Conservation (phyloP, 2,113 vertebrate genomes). For the mouse (Mus musculus) region DNA sequence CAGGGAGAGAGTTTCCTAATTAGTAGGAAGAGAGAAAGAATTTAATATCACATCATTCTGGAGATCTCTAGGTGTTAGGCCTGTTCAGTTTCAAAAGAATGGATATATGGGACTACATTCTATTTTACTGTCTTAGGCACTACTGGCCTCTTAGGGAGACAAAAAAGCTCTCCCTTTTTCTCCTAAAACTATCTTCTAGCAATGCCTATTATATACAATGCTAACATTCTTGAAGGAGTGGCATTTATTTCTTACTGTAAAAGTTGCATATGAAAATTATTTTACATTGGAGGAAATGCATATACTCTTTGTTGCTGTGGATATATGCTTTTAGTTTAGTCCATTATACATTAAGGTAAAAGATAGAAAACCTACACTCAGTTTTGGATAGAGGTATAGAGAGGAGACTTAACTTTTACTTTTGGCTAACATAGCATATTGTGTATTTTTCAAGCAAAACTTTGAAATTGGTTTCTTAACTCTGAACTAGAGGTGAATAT, state of each 20-base stretch:
- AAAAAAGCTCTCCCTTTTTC: neutral
- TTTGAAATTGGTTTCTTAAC: slow-evolving; percentile 29
- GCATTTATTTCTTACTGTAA: neutral
- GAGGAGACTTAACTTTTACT: neutral
- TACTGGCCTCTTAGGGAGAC: neutral
- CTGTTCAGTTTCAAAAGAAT: neutral
- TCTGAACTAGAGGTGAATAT: neutral
- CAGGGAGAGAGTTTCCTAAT: neutral
- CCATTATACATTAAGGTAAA: neutral
- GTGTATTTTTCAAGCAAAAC: slow-evolving; percentile 48
- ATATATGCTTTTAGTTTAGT: neutral
- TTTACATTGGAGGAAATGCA: slow-evolving; percentile 24
- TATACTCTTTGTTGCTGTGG: neutral
- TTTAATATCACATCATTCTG: neutral
- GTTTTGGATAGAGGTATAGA: slow-evolving; percentile 36
- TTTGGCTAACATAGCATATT: slow-evolving; percentile 17
- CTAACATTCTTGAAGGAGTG: neutral
- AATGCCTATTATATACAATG: neutral
- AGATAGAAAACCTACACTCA: neutral
- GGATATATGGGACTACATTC: neutral
- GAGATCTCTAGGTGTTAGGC: neutral
- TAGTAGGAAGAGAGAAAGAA: neutral
- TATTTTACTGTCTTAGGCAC: neutral
- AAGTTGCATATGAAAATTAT: slow-evolving; percentile 18
- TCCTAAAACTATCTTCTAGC: neutral